Conservation (phyloP, 2,888 invertebrate genomes). For the Gastrophysa polygoni region DNA sequence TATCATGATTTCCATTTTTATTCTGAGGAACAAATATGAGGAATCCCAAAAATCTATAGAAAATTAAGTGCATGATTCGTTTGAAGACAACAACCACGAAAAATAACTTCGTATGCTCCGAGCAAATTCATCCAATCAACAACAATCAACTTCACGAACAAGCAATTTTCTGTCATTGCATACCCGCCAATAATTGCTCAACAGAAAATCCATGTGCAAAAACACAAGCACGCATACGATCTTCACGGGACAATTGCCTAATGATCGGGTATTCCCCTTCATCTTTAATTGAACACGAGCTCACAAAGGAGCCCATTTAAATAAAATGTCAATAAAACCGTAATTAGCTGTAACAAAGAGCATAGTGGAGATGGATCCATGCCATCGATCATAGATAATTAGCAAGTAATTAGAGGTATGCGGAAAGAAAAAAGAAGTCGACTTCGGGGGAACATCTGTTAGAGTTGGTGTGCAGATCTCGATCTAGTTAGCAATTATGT, state of each 20-base stretch:
- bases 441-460: background rate
- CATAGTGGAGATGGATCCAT: background rate
- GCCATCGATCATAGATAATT: background rate
- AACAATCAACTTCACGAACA: background rate
- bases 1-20: no score
- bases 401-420: background rate
- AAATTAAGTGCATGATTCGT: no score
- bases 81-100: background rate
- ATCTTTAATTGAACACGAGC: background rate
- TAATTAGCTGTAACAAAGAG: background rate
- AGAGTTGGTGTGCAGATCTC: conserved; percentile 2
- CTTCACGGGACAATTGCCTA: background rate
- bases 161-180: background rate
- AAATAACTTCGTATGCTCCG: background rate
- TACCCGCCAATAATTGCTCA: background rate
- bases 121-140: background rate
- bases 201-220: background rate
- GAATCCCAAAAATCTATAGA: no score
- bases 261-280: background rate
- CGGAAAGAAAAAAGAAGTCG: background rate
- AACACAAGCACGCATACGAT: background rate
- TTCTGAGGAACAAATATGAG: no score
- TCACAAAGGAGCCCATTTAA: background rate
- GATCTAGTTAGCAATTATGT: conserved; percentile 12
- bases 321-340: background rate